These are phyloP conservation scores for Apogon talboti DNA, from an alignment of 2,797 vertebrate genomes.

Conservation along the genomic window DNA sequence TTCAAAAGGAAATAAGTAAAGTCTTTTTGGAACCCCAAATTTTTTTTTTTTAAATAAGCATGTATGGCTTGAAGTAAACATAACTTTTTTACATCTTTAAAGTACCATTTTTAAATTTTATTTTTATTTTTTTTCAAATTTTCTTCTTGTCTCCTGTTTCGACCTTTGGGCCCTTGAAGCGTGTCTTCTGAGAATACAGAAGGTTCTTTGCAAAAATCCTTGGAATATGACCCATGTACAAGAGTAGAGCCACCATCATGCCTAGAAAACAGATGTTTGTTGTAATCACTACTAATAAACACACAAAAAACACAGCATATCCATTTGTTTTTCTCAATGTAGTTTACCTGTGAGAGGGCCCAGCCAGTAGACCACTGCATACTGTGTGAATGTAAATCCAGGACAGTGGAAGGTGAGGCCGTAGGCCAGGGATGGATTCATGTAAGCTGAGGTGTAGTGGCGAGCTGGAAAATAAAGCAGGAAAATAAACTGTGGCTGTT, in stretches of 20 bases:
- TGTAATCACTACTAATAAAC: neutral
- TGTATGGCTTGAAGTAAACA: slow-evolving; percentile 22
- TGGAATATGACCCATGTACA: slow-evolving; percentile 89
- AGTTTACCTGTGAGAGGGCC: slow-evolving; percentile 86
- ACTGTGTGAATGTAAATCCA: slow-evolving; percentile 85
- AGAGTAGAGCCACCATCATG: slow-evolving; percentile 87
- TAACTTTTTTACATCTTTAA: neutral
- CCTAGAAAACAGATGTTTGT: slow-evolving; percentile 77
- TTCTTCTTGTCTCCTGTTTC: slow-evolving; percentile 77
- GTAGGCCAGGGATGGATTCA: slow-evolving; percentile 89
- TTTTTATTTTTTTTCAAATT: slow-evolving; percentile 31
- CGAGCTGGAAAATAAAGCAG: slow-evolving; percentile 74
- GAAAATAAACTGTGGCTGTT: neutral
- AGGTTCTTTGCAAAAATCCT: slow-evolving; percentile 90
- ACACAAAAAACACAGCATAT: neutral
- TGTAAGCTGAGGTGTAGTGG: slow-evolving; percentile 86
- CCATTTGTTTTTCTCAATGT: neutral
- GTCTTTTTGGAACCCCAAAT: neutral
- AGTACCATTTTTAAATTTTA: too few species aligned
- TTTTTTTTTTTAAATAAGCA: slow-evolving; percentile 17
- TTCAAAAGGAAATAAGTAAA: neutral
- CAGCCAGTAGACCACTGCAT: slow-evolving; percentile 89
- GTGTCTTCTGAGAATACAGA: slow-evolving; percentile 87
- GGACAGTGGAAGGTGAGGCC: slow-evolving; percentile 88
- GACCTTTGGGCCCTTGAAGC: slow-evolving; percentile 84